A percentile compares a stretch with the other conserved stretches of the same genome.
Conservation (phyloP, 2,113 vertebrate species). For the Gymnogyps californianus region DNA sequence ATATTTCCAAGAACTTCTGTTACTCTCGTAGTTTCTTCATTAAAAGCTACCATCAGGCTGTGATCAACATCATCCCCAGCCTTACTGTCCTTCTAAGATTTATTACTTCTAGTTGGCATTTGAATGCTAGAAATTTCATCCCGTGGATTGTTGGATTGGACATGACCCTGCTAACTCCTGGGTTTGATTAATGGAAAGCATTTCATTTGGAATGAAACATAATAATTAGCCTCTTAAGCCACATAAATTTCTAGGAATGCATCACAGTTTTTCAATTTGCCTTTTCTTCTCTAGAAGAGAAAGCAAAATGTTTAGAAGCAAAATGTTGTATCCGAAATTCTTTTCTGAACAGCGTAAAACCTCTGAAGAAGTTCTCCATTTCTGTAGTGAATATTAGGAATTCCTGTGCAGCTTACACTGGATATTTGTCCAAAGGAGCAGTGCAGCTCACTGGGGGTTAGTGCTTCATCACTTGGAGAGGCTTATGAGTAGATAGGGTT, state of each 20-base stretch:
- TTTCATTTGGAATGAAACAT: not conserved
- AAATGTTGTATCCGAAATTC: not conserved
- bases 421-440: not conserved
- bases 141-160: accelerated
- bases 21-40: not conserved
- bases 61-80: not conserved
- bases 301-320: not conserved
- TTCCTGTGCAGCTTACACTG: not conserved
- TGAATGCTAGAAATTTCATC: not conserved
- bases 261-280: not conserved
- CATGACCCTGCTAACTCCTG: not conserved
- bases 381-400: not conserved
- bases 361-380: not conserved
- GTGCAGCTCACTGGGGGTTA: not conserved
- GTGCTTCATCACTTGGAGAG: not conserved
- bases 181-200: not conserved
- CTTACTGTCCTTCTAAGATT: not conserved
- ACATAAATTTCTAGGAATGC: not conserved
- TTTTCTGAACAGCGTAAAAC: not conserved
- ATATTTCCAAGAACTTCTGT: not conserved
- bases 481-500: not conserved
- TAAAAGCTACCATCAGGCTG: not conserved
- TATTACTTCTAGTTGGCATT: not conserved
- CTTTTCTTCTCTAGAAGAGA: not conserved
- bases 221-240: not conserved